phyloP scores from a whole-genome alignment of 2,888 invertebrate genomes.

The Chironomus tentans region DNA sequence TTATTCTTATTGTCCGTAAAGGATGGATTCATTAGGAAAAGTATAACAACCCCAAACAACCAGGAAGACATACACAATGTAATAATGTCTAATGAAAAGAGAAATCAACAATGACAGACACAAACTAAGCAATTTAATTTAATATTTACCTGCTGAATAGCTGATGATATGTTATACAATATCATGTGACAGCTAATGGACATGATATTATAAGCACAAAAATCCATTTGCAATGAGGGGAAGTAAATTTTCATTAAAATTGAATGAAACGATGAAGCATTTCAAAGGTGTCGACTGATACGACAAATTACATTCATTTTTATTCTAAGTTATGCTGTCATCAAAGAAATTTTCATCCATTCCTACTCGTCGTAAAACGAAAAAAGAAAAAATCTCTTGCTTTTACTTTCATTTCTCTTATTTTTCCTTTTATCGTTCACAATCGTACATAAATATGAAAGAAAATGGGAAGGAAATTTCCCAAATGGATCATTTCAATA shows the following conservation, averaged over 20 bases:
- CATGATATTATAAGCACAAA: neutral
- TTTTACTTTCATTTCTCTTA: neutral
- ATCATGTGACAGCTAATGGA: neutral
- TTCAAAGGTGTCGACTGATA: constrained; percentile 10
- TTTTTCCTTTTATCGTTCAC: neutral
- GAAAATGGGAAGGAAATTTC: neutral
- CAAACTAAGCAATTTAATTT: neutral
- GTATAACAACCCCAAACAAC: too few relatives aligned
- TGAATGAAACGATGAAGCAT: neutral
- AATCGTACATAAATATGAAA: neutral
- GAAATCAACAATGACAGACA: neutral
- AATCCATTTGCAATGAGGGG: neutral
- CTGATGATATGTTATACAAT: neutral
- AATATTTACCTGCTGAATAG: neutral
- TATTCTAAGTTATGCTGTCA: constrained; percentile 1
- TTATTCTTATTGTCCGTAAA: too few relatives aligned
- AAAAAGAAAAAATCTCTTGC: neutral
- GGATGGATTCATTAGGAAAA: too few relatives aligned
- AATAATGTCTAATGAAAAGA: neutral
- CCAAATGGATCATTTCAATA: constrained; percentile 4
- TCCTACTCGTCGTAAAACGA: neutral
- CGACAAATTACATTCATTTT: constrained; percentile 11
- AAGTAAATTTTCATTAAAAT: neutral
- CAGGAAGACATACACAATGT: too few relatives aligned
- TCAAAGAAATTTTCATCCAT: neutral